phyloP scores from a whole-genome alignment of 2,888 invertebrate genomes.

The Limnephilus rhombicus region DNA sequence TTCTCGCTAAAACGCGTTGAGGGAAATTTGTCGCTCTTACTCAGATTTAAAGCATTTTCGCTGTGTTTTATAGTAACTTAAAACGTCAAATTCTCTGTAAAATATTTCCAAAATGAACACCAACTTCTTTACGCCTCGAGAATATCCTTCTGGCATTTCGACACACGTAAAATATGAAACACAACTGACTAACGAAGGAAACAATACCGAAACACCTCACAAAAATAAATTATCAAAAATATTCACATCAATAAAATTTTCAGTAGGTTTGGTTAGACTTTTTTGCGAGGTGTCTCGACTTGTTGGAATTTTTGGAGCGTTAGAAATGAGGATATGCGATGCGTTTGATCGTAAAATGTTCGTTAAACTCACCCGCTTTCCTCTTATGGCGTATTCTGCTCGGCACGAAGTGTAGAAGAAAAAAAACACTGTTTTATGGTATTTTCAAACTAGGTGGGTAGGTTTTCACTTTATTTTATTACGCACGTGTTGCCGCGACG shows the following conservation, averaged over 20 bases:
- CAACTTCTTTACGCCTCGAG: neutral
- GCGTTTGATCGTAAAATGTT: constrained; percentile 50
- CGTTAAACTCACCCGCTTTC: constrained; percentile 41
- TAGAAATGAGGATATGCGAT: constrained; percentile 20
- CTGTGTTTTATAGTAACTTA: neutral
- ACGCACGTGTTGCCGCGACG: neutral
- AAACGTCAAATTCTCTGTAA: neutral
- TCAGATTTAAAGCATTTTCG: neutral
- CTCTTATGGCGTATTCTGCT: constrained; percentile 24
- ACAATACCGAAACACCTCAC: neutral
- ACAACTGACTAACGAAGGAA: neutral
- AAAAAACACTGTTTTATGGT: neutral
- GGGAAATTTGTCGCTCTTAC: neutral
- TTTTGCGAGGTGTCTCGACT: constrained; percentile 7
- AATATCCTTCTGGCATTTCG: neutral
- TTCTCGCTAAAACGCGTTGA: neutral
- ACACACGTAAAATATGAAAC: neutral
- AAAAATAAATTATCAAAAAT: neutral
- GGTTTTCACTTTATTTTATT: neutral
- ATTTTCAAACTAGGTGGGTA: neutral
- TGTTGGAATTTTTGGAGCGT: neutral
- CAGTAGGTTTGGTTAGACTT: neutral
- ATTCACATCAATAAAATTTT: neutral
- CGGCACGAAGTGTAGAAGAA: neutral
- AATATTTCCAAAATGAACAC: constrained; percentile 1